phyloP scores from a whole-genome alignment of 2,797 vertebrate species.

The Eidolon dupreanum region DNA sequence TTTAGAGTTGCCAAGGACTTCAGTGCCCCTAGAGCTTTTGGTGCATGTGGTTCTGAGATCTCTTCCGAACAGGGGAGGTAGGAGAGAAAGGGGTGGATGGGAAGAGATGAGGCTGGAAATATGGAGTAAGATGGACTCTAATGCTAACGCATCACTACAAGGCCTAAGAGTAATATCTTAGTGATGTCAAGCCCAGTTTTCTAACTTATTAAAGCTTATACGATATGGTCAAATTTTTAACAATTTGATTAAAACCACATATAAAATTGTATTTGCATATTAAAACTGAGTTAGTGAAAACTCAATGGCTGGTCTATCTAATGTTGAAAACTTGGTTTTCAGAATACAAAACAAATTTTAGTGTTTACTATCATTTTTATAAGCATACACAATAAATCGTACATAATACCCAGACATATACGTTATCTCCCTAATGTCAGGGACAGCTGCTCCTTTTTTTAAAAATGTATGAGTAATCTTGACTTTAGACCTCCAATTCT shows the following conservation, averaged over 20 bases:
- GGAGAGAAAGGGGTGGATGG: background rate
- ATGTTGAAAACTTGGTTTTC: background rate
- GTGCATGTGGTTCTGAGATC: background rate
- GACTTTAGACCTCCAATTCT: background rate
- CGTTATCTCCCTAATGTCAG: background rate
- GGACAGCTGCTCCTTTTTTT: background rate
- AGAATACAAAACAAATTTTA: background rate
- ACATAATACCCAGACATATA: background rate
- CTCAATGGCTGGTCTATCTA: background rate
- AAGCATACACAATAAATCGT: background rate
- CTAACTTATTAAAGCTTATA: background rate
- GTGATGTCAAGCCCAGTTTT: background rate
- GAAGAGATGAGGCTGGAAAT: background rate
- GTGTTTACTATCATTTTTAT: background rate
- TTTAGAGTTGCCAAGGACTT: background rate
- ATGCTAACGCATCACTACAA: background rate
- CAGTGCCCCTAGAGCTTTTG: background rate
- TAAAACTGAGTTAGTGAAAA: background rate
- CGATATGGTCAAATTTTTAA: background rate
- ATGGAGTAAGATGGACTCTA: background rate
- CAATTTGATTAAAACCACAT: background rate
- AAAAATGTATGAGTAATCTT: background rate
- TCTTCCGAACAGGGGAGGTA: background rate
- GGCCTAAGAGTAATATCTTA: background rate
- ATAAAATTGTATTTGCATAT: background rate